Percentiles rank a stretch among this genome's conserved stretches.
Evolutionary conservation across 1,140 invertebrate genomes (phyloP).

Genomic region (Microplitis demolitor): DNA sequence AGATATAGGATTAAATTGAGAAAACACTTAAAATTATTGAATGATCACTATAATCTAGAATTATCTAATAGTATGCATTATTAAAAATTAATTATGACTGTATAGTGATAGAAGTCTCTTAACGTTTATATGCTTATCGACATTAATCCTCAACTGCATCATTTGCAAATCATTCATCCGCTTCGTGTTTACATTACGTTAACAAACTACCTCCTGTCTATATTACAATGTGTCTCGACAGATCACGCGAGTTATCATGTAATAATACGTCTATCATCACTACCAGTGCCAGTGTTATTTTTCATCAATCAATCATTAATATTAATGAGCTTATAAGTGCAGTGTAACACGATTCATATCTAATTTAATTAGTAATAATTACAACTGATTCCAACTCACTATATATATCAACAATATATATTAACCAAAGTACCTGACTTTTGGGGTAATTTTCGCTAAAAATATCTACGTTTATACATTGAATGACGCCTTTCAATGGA

Average conservation of each 20-base stretch:
- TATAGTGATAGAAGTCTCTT: not conserved
- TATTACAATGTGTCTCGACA: not conserved
- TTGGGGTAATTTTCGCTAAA: no score
- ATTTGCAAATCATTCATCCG: slow-evolving; percentile 12
- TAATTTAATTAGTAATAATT: no score
- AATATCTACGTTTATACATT: no score
- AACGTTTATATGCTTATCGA: slow-evolving; percentile 6
- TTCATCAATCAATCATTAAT: not conserved
- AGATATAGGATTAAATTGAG: no score
- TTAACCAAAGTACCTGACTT: no score
- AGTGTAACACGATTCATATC: no score
- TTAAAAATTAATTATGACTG: slow-evolving; percentile 11
- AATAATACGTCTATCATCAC: slow-evolving; percentile 15
- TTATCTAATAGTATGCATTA: no score
- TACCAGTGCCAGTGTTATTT: not conserved
- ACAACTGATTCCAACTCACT: no score
- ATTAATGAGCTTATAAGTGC: no score
- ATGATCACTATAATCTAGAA: not conserved
- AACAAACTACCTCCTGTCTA: slow-evolving; percentile 22
- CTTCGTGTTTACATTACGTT: slow-evolving; percentile 16
- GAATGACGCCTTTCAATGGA: no score
- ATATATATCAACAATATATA: no score
- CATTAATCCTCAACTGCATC: slow-evolving; percentile 3
- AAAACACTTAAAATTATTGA: no score
- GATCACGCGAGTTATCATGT: slow-evolving; percentile 1